phyloP scores from a whole-genome alignment of 2,113 vertebrate genomes.

The Tachuris rubrigastra region DNA sequence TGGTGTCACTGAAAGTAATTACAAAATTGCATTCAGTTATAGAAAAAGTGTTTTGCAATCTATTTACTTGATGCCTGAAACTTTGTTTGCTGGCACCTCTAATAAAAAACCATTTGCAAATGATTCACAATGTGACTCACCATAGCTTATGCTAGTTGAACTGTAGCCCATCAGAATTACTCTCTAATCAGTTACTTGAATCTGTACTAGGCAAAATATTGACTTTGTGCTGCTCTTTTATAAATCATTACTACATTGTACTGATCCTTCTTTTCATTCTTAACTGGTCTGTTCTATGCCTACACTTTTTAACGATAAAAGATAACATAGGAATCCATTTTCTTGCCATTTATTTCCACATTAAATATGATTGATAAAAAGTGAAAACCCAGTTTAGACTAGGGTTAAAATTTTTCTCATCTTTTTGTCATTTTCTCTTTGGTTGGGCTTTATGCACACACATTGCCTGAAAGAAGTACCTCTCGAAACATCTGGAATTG shows the following conservation, averaged over 20 bases:
- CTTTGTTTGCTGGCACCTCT: neutral
- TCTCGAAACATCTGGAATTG: neutral
- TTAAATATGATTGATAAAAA: neutral
- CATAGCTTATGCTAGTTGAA: neutral
- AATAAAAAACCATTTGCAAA: neutral
- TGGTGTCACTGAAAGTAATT: neutral
- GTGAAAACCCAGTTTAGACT: neutral
- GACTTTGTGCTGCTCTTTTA: neutral
- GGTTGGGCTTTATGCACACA: neutral
- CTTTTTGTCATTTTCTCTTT: neutral
- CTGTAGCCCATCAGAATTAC: neutral
- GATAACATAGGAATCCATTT: neutral
- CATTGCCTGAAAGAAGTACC: neutral
- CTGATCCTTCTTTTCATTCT: neutral
- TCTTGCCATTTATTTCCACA: neutral
- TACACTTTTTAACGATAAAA: neutral
- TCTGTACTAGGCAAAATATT: neutral
- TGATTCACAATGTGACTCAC: neutral
- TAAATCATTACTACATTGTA: neutral
- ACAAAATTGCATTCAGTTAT: neutral
- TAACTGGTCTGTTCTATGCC: neutral
- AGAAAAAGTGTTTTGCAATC: neutral
- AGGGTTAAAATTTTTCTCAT: neutral
- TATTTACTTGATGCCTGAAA: neutral
- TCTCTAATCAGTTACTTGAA: neutral